These are phyloP conservation scores for zebrafish (Danio rerio) DNA, from an alignment of 2,113 vertebrate species.

Conservation along the genomic window DNA sequence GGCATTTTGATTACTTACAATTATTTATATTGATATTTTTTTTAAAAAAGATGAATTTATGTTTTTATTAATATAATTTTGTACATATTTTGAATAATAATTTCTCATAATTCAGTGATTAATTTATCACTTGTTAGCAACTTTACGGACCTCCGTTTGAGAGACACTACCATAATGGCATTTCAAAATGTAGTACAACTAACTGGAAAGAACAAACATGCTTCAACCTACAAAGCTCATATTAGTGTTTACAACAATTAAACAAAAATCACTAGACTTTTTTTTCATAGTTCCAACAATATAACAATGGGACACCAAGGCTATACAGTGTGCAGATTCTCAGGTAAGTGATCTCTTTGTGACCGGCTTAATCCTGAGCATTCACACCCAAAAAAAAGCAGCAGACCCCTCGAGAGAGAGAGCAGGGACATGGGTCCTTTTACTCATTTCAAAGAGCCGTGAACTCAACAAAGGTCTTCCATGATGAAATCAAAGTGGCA, in stretches of 20 bases:
- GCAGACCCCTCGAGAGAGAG: constrained; percentile 77
- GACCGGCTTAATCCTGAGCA: constrained; percentile 84
- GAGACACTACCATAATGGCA: background rate
- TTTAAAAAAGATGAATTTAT: background rate
- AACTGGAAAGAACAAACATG: background rate
- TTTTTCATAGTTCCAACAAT: constrained; percentile 9
- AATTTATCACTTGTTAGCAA: background rate
- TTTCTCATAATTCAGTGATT: background rate
- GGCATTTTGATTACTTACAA: no score
- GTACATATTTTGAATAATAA: background rate
- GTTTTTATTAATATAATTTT: background rate
- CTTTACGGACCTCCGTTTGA: background rate
- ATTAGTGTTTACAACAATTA: constrained; percentile 4
- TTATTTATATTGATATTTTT: no score
- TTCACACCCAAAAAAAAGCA: constrained; percentile 83
- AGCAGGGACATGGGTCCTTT: constrained; percentile 95
- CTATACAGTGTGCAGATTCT: constrained; percentile 57
- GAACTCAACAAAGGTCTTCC: constrained; percentile 92
- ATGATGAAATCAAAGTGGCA: constrained; percentile 99
- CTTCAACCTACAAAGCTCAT: constrained; percentile 4
- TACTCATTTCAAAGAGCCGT: constrained; percentile 96
- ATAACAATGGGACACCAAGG: background rate
- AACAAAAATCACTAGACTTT: constrained; percentile 9
- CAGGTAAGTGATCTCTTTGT: constrained; percentile 77
- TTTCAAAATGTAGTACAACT: background rate